phyloP scores from a whole-genome alignment of 2,888 invertebrate species.

The Polyommatus icarus region DNA sequence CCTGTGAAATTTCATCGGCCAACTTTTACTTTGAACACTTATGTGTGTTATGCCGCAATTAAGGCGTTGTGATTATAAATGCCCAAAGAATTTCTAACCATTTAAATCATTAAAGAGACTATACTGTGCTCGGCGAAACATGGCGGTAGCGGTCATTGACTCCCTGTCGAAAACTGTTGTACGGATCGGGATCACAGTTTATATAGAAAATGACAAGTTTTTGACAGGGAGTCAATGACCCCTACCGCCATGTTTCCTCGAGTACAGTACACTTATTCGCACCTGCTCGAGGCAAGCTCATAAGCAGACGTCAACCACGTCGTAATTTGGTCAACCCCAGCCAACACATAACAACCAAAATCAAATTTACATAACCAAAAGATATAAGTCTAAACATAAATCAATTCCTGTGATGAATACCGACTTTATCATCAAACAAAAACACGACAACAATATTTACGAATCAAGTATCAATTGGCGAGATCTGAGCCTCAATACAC shows the following conservation, averaged over 20 bases:
- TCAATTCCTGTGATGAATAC: not conserved
- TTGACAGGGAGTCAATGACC: too few species aligned
- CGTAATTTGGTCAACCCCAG: not conserved
- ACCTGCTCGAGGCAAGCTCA: not conserved
- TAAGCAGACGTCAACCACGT: too few species aligned
- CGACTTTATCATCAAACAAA: not conserved
- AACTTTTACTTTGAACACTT: slow-evolving; percentile 53
- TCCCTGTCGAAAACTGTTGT: too few species aligned
- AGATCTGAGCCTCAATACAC: slow-evolving; percentile 43
- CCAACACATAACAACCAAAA: not conserved
- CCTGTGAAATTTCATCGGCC: slow-evolving; percentile 67
- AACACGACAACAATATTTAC: slow-evolving; percentile 15
- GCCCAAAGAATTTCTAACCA: not conserved
- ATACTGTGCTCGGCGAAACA: too few species aligned
- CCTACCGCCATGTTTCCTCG: too few species aligned
- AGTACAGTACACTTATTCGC: not conserved
- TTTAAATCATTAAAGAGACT: not conserved
- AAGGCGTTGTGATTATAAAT: slow-evolving; percentile 39
- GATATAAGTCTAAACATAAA: too few species aligned
- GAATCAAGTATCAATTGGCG: slow-evolving; percentile 34
- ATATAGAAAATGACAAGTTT: too few species aligned
- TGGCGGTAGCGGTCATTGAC: too few species aligned
- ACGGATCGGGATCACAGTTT: too few species aligned
- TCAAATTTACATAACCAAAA: not conserved
- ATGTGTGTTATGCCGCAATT: slow-evolving; percentile 50